Evolutionary conservation across 2,113 vertebrate species (phyloP).

Genomic region (Xiphophorus maculatus): DNA sequence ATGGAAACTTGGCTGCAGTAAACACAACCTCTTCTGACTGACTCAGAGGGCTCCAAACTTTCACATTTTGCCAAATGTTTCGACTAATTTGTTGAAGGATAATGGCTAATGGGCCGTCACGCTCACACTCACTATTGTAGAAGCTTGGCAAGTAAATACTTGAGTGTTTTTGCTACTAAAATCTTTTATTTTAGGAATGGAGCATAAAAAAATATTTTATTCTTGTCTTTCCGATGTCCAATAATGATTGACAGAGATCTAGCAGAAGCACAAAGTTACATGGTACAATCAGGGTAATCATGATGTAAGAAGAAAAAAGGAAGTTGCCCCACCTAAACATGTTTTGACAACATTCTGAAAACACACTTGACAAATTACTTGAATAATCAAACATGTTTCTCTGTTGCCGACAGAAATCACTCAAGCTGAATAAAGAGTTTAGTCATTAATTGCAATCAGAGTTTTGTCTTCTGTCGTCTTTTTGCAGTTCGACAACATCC

Average conservation of each 20-base stretch:
- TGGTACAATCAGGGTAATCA: not conserved
- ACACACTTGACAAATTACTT: not conserved
- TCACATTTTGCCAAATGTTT: slow-evolving; percentile 29
- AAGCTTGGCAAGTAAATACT: not conserved
- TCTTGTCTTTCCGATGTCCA: not conserved
- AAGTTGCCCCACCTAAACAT: not conserved
- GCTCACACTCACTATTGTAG: not conserved
- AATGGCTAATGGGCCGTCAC: not conserved
- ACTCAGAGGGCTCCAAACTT: slow-evolving; percentile 37
- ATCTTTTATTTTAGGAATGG: no score
- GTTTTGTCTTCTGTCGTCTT: not conserved
- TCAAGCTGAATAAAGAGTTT: not conserved
- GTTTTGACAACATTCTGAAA: not conserved
- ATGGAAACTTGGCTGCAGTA: slow-evolving; percentile 70
- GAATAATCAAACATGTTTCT: not conserved
- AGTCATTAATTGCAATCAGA: not conserved
- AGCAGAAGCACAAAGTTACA: not conserved
- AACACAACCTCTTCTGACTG: slow-evolving; percentile 56
- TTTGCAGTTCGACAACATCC: slow-evolving; percentile 93
- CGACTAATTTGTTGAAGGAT: slow-evolving; percentile 26
- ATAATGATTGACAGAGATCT: not conserved
- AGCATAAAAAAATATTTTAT: not conserved
- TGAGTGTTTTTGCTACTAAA: no score
- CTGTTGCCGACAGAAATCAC: not conserved
- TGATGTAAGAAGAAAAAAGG: not conserved